Conservation (phyloP, 1,140 invertebrate species). For the Solen grandis region DNA sequence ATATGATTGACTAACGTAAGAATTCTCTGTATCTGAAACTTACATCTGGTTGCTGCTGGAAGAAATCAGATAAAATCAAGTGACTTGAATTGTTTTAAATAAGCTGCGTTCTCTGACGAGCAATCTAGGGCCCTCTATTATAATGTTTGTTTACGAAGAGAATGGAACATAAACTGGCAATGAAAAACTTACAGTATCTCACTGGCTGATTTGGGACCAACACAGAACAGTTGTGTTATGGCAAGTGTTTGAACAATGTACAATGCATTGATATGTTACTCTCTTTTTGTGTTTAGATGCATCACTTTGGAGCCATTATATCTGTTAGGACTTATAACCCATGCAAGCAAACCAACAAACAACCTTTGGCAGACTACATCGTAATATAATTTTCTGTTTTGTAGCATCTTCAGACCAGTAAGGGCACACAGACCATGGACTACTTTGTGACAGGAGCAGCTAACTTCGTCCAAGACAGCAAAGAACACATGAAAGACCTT, state of each 20-base stretch:
- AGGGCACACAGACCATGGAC: constrained; percentile 70
- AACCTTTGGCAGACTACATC: background rate
- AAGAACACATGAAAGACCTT: constrained; percentile 71
- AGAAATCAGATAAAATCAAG: no score
- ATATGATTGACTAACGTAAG: no score
- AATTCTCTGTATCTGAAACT: no score
- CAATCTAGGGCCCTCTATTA: no score
- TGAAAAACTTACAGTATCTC: no score
- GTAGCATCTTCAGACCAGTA: constrained; percentile 74
- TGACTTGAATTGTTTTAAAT: no score
- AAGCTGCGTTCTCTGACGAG: no score
- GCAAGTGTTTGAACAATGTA: background rate
- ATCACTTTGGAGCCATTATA: background rate
- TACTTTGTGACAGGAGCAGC: constrained; percentile 80
- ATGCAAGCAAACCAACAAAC: background rate
- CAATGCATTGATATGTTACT: background rate
- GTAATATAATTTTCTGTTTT: constrained; percentile 13
- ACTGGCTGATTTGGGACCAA: no score
- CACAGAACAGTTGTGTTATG: no score
- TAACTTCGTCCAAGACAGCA: constrained; percentile 78
- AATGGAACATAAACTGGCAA: no score
- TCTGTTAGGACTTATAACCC: background rate
- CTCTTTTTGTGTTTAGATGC: background rate
- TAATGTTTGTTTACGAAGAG: no score
- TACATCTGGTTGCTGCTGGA: no score